These are phyloP conservation scores for Fundulus diaphanus DNA, from an alignment of 2,797 vertebrate species.

Conservation along the genomic window DNA sequence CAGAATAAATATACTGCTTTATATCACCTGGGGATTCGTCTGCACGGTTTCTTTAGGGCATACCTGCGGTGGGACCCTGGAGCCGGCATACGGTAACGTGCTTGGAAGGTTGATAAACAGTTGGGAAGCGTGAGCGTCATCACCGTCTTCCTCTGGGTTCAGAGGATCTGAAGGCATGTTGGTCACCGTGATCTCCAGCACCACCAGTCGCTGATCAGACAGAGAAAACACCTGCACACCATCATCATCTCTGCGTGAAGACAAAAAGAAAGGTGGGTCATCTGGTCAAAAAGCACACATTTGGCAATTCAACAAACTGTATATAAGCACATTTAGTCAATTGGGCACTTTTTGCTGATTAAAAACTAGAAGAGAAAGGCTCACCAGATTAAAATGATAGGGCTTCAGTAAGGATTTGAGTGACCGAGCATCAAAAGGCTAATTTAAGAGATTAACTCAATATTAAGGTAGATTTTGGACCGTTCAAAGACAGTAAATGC, in stretches of 20 bases:
- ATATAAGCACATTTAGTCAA: background rate
- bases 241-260: constrained; percentile 71
- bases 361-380: too few species aligned
- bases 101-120: constrained; percentile 85
- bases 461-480: background rate
- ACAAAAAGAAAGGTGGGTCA: background rate
- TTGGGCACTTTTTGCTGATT: too few species aligned
- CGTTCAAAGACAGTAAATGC: constrained; percentile 20
- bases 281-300: background rate
- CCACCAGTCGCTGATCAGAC: constrained; percentile 87
- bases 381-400: too few species aligned
- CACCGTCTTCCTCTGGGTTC: constrained; percentile 85
- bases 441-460: background rate
- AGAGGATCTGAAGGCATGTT: constrained; percentile 87
- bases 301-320: too few species aligned
- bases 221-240: constrained; percentile 85
- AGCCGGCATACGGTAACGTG: constrained; percentile 84
- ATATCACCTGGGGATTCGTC: background rate
- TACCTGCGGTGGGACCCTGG: constrained; percentile 78
- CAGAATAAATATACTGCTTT: background rate
- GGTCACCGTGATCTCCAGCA: constrained; percentile 87
- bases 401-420: too few species aligned
- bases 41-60: rapidly evolving
- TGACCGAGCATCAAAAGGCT: background rate
- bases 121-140: constrained; percentile 91